Evolutionary conservation across 2,888 invertebrate genomes (phyloP).

Genomic region (Candidula unifasciata): DNA sequence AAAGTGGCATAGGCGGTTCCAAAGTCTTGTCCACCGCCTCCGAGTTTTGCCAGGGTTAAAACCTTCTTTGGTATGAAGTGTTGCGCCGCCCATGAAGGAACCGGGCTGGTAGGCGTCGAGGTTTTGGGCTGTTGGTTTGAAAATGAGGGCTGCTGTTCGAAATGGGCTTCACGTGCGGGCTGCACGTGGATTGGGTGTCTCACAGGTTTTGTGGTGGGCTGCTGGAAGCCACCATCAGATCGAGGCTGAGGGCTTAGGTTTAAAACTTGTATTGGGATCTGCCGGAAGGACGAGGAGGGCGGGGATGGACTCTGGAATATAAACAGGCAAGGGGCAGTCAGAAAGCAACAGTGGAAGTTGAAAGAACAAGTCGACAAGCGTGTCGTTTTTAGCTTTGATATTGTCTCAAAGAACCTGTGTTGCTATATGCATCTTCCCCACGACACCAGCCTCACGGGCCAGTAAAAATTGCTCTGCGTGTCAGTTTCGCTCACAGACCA

Average conservation of each 20-base stretch:
- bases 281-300: neutral
- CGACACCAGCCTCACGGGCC: too few species aligned
- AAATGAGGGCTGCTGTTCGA: conserved; percentile 41
- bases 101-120: conserved; percentile 57
- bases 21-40: conserved; percentile 64
- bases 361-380: too few species aligned
- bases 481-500: too few species aligned
- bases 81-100: conserved; percentile 53
- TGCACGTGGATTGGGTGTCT: conserved; percentile 35
- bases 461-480: too few species aligned
- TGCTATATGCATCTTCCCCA: too few species aligned
- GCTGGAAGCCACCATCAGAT: neutral
- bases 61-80: conserved; percentile 62
- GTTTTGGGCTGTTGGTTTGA: conserved; percentile 55
- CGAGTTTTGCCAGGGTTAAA: conserved; percentile 64
- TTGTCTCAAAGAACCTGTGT: too few species aligned
- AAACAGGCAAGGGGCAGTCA: neutral
- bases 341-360: neutral
- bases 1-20: conserved; percentile 44
- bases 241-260: neutral
- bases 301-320: conserved; percentile 41
- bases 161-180: conserved; percentile 54
- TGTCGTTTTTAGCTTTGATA: too few species aligned
- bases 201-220: neutral
- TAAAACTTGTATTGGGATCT: conserved; percentile 9